Conservation (phyloP, 2,888 invertebrate genomes). For the Pterostichus madidus region DNA sequence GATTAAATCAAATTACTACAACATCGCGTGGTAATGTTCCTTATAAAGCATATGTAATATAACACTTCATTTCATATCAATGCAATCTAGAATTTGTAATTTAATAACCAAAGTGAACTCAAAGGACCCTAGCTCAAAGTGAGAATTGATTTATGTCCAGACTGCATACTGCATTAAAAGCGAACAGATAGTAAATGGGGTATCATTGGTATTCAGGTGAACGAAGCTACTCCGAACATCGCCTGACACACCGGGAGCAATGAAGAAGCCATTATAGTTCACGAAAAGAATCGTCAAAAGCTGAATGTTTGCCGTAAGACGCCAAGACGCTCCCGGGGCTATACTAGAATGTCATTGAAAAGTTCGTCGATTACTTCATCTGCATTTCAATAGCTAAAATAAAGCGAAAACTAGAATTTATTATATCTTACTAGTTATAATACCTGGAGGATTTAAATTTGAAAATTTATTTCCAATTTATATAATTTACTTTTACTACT, state of each 20-base stretch:
- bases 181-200: conserved; percentile 41
- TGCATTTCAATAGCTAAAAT: conserved; percentile 56
- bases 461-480: background rate
- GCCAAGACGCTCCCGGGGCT: conserved; percentile 21
- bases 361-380: conserved; percentile 60
- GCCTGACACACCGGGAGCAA: conserved; percentile 36
- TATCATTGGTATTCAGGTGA: conserved; percentile 63
- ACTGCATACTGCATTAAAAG: conserved; percentile 57
- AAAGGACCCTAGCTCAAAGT: conserved; percentile 43
- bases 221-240: conserved; percentile 21
- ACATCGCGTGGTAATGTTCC: background rate
- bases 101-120: conserved; percentile 50
- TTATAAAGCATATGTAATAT: conserved; percentile 11
- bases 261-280: conserved; percentile 63
- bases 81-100: conserved; percentile 36
- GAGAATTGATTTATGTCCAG: conserved; percentile 61
- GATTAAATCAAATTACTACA: background rate
- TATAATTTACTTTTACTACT: background rate
- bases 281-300: conserved; percentile 60
- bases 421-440: background rate
- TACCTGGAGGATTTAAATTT: background rate
- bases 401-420: background rate
- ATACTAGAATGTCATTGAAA: conserved; percentile 55
- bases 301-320: conserved; percentile 21
- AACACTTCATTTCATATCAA: conserved; percentile 26